Evolutionary conservation across 2,113 vertebrate species (phyloP).

Genomic region (Loxodonta africana): DNA sequence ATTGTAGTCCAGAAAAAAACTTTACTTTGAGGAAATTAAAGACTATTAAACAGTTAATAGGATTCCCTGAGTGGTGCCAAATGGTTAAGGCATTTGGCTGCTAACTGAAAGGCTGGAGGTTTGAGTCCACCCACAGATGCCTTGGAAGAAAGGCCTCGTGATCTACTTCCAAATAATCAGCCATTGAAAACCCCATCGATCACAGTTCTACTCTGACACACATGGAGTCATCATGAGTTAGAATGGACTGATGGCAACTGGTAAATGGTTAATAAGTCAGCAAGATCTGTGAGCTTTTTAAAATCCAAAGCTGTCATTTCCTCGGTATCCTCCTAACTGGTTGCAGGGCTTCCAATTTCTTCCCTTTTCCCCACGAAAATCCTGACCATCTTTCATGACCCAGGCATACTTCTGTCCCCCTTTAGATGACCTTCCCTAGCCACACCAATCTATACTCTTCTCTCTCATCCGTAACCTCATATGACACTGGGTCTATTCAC

Average conservation of each 20-base stretch:
- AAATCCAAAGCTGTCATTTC: not conserved
- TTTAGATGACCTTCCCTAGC: not conserved
- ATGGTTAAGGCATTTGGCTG: not conserved
- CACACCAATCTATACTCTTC: fast-evolving
- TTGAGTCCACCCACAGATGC: not conserved
- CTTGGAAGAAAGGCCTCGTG: not conserved
- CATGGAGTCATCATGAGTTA: not conserved
- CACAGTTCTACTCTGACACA: not conserved
- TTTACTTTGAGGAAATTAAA: conserved; percentile 40
- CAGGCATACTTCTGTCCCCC: not conserved
- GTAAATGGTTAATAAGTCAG: not conserved
- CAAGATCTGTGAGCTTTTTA: not conserved
- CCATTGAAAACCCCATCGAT: not conserved
- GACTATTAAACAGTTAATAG: not conserved
- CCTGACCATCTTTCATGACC: not conserved
- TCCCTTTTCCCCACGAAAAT: not conserved
- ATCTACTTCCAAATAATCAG: not conserved
- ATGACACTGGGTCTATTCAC: not conserved
- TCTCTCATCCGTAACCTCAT: not conserved
- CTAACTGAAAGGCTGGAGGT: not conserved
- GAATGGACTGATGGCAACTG: not conserved
- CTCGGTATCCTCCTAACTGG: not conserved
- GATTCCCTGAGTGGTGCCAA: not conserved
- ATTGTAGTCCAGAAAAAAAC: not conserved
- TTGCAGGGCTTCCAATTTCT: not conserved